Evolutionary conservation across 2,113 vertebrate genomes (phyloP).

Genomic region (Apodemus speciosus): DNA sequence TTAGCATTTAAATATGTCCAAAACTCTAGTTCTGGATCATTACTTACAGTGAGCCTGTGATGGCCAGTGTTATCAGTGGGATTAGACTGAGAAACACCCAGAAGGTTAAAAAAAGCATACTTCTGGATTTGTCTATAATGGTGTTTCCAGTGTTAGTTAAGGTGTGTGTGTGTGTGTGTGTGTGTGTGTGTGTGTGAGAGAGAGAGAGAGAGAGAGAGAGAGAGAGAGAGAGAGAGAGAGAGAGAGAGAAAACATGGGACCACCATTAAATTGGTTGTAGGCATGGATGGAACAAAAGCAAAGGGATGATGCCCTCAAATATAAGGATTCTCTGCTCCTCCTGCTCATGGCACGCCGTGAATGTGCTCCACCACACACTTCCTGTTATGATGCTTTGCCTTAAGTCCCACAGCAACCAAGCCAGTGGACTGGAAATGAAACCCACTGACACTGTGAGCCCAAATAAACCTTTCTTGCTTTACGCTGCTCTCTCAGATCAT

Average conservation of each 20-base stretch:
- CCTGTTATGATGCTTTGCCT: neutral
- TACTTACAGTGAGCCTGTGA: neutral
- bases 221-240: too few relatives aligned
- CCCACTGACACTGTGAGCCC: neutral
- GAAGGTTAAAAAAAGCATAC: neutral
- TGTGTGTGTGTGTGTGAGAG: too few relatives aligned
- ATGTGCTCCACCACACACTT: neutral
- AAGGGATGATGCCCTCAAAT: too few relatives aligned
- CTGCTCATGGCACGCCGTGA: neutral
- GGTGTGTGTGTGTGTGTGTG: neutral
- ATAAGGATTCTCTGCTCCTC: neutral
- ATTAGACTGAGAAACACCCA: neutral
- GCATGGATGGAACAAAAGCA: neutral
- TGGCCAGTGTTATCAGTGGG: neutral
- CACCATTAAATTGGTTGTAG: neutral
- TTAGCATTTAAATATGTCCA: constrained; percentile 24
- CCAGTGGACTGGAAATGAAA: neutral
- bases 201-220: too few relatives aligned
- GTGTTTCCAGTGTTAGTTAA: neutral
- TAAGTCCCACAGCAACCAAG: neutral
- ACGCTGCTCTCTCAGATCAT: neutral
- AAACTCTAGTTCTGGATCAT: neutral
- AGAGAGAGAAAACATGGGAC: neutral
- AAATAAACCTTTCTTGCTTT: neutral
- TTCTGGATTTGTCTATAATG: neutral